Percentiles rank a stretch among this genome's conserved stretches.
phyloP scores from a whole-genome alignment of 2,797 vertebrate genomes.

The Hozukius guyotensis region DNA sequence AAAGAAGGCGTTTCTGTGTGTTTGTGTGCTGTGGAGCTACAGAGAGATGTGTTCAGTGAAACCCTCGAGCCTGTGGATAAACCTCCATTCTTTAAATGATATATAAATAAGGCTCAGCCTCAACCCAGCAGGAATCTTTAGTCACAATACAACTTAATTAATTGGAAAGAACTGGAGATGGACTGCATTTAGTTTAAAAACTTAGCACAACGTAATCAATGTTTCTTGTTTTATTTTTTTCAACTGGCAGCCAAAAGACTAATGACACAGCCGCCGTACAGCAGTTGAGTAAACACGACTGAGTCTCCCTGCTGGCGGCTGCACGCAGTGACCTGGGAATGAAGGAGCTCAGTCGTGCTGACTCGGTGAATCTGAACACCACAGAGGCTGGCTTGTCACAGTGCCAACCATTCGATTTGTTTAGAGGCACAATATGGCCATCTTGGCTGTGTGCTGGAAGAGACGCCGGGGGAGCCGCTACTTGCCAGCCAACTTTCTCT shows the following conservation, averaged over 20 bases:
- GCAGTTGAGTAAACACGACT: conserved; percentile 61
- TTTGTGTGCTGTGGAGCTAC: background rate
- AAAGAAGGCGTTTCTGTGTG: too few relatives aligned
- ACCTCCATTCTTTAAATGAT: conserved; percentile 22
- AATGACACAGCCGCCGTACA: conserved; percentile 67
- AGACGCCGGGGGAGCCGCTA: conserved; percentile 60
- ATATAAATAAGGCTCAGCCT: conserved; percentile 17
- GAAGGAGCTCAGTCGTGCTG: conserved; percentile 64
- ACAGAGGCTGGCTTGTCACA: conserved; percentile 69
- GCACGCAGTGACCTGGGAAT: conserved; percentile 71
- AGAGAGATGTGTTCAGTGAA: background rate
- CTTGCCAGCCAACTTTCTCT: conserved; percentile 71
- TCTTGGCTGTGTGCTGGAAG: conserved; percentile 73
- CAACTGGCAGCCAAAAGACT: conserved; percentile 65
- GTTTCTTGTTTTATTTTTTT: conserved; percentile 40
- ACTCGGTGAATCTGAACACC: conserved; percentile 66
- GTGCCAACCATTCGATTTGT: conserved; percentile 79
- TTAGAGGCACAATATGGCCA: conserved; percentile 81
- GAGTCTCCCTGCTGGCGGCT: conserved; percentile 63
- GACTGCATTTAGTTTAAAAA: conserved; percentile 48
- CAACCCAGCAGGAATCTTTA: conserved; percentile 35
- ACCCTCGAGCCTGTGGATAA: conserved; percentile 15
- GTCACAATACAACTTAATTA: conserved; percentile 41
- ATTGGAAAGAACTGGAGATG: conserved; percentile 34
- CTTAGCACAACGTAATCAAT: conserved; percentile 54